Evolutionary conservation across 2,797 vertebrate genomes (phyloP).

Genomic region (Enteromius thamalakanensis): DNA sequence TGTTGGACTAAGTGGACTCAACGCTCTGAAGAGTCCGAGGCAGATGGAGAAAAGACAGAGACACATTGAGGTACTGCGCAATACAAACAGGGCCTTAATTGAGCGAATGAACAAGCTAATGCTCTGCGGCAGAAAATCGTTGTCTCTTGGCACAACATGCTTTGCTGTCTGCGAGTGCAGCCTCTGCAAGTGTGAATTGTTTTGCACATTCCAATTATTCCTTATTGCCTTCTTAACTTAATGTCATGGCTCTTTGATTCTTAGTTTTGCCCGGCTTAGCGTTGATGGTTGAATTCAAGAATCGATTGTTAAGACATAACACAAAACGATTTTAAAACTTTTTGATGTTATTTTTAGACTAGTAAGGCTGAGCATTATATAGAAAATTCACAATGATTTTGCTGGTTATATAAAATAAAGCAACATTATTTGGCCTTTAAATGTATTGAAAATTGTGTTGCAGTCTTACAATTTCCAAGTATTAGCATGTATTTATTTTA

Average conservation of each 20-base stretch:
- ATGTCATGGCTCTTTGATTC: conserved; percentile 37
- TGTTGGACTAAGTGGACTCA: conserved; percentile 48
- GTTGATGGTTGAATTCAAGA: not conserved
- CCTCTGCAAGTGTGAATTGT: conserved; percentile 27
- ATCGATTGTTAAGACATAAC: not conserved
- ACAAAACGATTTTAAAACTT: conserved; percentile 6
- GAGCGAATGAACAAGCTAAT: conserved; percentile 52
- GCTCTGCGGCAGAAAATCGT: conserved; percentile 53
- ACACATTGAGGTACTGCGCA: conserved; percentile 21
- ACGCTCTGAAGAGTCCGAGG: conserved; percentile 22
- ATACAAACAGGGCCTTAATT: conserved; percentile 47
- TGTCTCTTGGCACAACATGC: conserved; percentile 46
- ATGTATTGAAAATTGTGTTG: not conserved
- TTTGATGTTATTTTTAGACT: not conserved
- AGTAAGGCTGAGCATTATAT: not conserved
- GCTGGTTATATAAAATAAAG: not conserved
- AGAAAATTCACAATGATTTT: not conserved
- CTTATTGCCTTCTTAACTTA: conserved; percentile 36
- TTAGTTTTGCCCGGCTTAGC: not conserved
- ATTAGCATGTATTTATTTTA: not conserved
- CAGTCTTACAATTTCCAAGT: not conserved
- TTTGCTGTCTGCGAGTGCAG: conserved; percentile 2
- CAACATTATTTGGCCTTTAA: not conserved
- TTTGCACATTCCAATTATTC: conserved; percentile 43
- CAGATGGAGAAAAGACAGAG: conserved; percentile 40